These are phyloP conservation scores for Geodia barretti DNA, from an alignment of 37 sponge, comb jelly and placozoan species.

Conservation along the genomic window DNA sequence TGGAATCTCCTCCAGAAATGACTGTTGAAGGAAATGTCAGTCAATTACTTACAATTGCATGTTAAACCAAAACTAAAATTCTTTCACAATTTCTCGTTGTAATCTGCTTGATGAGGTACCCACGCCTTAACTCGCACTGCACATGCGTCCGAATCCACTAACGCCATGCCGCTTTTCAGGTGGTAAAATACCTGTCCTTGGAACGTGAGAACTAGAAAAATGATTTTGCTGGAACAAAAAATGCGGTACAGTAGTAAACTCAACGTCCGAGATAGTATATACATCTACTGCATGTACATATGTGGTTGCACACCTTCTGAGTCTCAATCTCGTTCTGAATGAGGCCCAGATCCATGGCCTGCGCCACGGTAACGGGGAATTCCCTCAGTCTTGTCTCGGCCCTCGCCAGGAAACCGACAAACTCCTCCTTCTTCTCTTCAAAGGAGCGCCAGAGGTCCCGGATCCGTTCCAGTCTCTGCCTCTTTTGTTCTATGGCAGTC, in stretches of 20 bases:
- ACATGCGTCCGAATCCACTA: no score
- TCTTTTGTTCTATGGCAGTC: slow-evolving; percentile 10
- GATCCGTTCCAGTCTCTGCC: slow-evolving; percentile 34
- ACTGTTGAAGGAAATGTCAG: slow-evolving; percentile 19
- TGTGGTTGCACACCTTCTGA: slow-evolving; percentile 16
- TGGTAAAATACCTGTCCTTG: no score
- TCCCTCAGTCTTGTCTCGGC: slow-evolving; percentile 25
- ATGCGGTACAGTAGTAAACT: no score
- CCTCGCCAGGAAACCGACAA: slow-evolving; percentile 30
- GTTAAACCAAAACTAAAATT: no score
- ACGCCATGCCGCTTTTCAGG: no score
- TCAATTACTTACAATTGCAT: no score
- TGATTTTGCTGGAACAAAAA: no score
- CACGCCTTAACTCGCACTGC: no score
- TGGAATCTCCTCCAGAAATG: slow-evolving; percentile 14
- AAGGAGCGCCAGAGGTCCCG: slow-evolving; percentile 51
- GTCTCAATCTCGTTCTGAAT: slow-evolving; percentile 33
- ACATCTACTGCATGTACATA: background rate
- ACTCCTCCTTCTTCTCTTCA: slow-evolving; percentile 42
- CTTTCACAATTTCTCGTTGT: no score
- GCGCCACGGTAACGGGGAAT: background rate
- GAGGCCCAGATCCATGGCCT: slow-evolving; percentile 21
- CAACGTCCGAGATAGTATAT: no score
- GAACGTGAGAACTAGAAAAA: no score
- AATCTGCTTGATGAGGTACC: no score